phyloP scores from a whole-genome alignment of 2,113 vertebrate genomes.

The Lepus americanus region DNA sequence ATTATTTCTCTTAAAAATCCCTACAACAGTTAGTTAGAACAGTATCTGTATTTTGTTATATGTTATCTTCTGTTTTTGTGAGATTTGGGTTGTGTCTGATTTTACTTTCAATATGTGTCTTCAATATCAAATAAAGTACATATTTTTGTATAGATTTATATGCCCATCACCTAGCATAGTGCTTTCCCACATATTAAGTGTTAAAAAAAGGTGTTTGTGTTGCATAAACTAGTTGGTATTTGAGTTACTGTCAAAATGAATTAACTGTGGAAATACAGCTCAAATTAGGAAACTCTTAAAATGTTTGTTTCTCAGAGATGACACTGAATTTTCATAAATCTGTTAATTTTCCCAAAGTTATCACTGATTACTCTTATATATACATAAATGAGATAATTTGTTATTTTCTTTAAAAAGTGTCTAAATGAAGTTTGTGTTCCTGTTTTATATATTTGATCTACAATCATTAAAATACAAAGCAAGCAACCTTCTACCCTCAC shows the following conservation, averaged over 20 bases:
- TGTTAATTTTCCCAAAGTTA: conserved; percentile 18
- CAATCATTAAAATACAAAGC: neutral
- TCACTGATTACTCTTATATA: neutral
- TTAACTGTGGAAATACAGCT: neutral
- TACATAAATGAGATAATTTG: neutral
- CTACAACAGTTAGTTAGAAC: neutral
- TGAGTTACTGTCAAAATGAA: neutral
- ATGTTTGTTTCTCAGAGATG: neutral
- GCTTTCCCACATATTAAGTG: neutral
- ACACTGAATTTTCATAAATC: neutral
- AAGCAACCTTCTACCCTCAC: neutral
- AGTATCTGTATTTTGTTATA: neutral
- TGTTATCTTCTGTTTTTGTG: neutral
- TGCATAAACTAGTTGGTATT: neutral
- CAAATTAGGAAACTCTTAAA: neutral
- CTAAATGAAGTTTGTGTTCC: neutral
- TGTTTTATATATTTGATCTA: neutral
- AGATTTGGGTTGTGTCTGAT: neutral
- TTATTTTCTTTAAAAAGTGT: neutral
- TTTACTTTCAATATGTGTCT: neutral
- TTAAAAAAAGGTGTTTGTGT: neutral
- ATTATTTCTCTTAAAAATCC: neutral
- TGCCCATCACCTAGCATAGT: neutral
- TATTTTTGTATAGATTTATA: neutral
- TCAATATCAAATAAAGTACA: neutral